These are phyloP conservation scores for Zygaena filipendulae DNA, from an alignment of 2,888 invertebrate genomes.

Conservation along the genomic window DNA sequence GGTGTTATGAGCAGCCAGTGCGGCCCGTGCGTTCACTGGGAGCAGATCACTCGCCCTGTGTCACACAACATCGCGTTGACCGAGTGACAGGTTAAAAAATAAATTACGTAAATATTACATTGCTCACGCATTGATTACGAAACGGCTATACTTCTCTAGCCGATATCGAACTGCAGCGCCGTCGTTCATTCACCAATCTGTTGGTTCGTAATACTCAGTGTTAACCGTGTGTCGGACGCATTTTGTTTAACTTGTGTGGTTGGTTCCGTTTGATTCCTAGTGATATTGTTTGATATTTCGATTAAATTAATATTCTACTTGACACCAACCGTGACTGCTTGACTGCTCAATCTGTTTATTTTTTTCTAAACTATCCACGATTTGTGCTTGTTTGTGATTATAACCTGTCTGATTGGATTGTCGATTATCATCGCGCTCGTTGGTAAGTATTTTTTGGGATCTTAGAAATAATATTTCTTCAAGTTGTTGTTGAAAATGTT, in stretches of 20 bases:
- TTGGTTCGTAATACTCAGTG: constrained; percentile 23
- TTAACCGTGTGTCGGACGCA: constrained; percentile 26
- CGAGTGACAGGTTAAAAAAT: constrained; percentile 55
- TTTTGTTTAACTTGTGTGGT: constrained; percentile 47
- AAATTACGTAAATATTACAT: constrained; percentile 68
- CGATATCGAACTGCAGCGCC: constrained; percentile 25
- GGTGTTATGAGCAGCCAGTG: constrained; percentile 63
- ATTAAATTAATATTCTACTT: no score
- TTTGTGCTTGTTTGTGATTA: constrained; percentile 56
- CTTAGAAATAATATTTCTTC: no score
- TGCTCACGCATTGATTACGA: constrained; percentile 57
- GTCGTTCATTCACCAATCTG: constrained; percentile 18
- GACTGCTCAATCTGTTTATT: no score
- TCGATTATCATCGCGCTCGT: constrained; percentile 34
- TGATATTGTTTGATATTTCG: constrained; percentile 54
- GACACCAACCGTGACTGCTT: no score
- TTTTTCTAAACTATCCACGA: no score
- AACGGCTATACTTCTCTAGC: constrained; percentile 41
- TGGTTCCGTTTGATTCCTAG: constrained; percentile 49
- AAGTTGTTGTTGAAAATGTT: no score
- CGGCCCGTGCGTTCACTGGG: constrained; percentile 60
- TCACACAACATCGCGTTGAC: constrained; percentile 36
- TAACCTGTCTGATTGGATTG: constrained; percentile 53
- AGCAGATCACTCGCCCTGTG: constrained; percentile 32
- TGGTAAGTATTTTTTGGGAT: constrained; percentile 41